Evolutionary conservation across 2,113 vertebrate genomes (phyloP).

Genomic region (Lethenteron reissneri): DNA sequence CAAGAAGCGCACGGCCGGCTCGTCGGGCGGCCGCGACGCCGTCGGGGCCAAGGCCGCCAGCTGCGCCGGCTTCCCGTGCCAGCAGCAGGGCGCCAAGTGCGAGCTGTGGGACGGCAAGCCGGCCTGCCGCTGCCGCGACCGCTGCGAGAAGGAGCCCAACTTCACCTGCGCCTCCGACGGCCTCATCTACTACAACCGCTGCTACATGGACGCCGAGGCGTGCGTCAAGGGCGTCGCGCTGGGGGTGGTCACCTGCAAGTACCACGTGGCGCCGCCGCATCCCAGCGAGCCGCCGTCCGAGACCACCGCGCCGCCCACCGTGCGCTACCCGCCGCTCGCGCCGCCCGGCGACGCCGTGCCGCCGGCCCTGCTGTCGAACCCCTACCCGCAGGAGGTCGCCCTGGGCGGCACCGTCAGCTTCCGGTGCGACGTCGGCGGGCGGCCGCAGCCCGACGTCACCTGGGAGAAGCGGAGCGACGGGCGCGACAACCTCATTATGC

Average conservation of each 20-base stretch:
- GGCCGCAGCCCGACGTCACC: conserved; percentile 53
- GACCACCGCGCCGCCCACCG: conserved; percentile 38
- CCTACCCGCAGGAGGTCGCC: conserved; percentile 48
- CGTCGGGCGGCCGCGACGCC: conserved; percentile 14
- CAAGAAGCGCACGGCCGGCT: conserved; percentile 16
- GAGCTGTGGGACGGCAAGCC: conserved; percentile 82
- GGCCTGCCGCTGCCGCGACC: conserved; percentile 71
- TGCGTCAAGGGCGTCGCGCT: conserved; percentile 52
- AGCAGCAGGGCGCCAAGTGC: conserved; percentile 69
- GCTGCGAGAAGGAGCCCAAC: conserved; percentile 77
- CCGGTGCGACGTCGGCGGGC: conserved; percentile 55
- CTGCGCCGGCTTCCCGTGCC: conserved; percentile 54
- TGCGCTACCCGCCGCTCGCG: conserved; percentile 18
- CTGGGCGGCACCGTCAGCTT: conserved; percentile 67
- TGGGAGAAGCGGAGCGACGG: conserved; percentile 81
- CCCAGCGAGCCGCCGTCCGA: conserved; percentile 47
- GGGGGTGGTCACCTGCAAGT: conserved; percentile 54
- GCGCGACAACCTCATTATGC: conserved; percentile 52
- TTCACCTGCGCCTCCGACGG: conserved; percentile 89
- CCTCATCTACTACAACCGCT: conserved; percentile 89
- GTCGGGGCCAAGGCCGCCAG: conserved; percentile 15
- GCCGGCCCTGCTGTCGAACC: conserved; percentile 57
- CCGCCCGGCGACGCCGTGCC: conserved; percentile 33
- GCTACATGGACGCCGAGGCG: conserved; percentile 91
- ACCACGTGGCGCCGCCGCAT: conserved; percentile 44